Evolutionary conservation across 2,113 vertebrate species (phyloP).

Genomic region (Spea bombifrons): DNA sequence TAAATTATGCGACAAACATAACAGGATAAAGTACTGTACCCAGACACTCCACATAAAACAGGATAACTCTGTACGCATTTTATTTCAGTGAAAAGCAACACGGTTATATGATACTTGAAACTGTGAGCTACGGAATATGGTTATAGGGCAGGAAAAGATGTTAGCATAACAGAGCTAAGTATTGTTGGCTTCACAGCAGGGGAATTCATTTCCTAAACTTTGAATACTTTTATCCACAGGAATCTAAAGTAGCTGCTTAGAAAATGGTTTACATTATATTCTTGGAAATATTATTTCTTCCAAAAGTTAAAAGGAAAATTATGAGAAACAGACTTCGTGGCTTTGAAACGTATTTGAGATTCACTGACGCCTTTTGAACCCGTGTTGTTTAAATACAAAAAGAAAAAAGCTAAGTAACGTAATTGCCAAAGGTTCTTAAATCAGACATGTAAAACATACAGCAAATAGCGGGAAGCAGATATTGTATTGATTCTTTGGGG

Average conservation of each 20-base stretch:
- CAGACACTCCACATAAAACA: too few species aligned
- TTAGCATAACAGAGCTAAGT: slow-evolving; percentile 4
- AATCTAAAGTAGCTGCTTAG: slow-evolving; percentile 21
- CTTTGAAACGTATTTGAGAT: slow-evolving; percentile 1
- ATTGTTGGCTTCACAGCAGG: slow-evolving; percentile 15
- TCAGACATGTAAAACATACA: neutral
- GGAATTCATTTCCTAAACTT: slow-evolving; percentile 19
- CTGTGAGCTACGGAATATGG: neutral
- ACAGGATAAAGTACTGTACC: too few species aligned
- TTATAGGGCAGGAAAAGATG: slow-evolving; percentile 33
- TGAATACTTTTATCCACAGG: slow-evolving; percentile 31
- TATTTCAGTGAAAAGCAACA: neutral
- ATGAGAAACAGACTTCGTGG: slow-evolving; percentile 1
- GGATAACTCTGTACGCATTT: neutral
- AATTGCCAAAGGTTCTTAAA: neutral
- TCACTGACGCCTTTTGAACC: slow-evolving; percentile 23
- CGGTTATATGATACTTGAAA: slow-evolving; percentile 18
- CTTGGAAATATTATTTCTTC: slow-evolving; percentile 21
- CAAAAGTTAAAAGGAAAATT: slow-evolving; percentile 3
- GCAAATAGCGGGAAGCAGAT: neutral
- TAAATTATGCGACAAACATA: too few species aligned
- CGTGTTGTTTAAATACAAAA: slow-evolving; percentile 25
- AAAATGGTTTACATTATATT: slow-evolving; percentile 24
- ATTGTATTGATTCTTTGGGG: neutral
- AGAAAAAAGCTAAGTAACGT: neutral